A percentile compares a stretch with the other conserved stretches of the same genome.
Evolutionary conservation across 2,797 vertebrate genomes (phyloP).

Genomic region (Neoniphon sammara): DNA sequence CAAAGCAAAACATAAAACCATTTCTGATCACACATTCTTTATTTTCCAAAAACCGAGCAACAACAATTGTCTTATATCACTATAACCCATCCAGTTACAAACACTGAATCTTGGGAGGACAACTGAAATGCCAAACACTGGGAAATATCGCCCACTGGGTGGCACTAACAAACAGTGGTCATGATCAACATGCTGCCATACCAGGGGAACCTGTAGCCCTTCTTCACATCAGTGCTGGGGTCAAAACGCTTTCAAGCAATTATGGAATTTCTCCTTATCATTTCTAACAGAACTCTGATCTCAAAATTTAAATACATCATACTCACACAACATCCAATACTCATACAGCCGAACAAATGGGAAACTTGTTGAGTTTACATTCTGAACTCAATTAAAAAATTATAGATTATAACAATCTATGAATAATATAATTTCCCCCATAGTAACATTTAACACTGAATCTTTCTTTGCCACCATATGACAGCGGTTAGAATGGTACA

Average conservation of each 20-base stretch:
- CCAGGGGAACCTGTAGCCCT: not conserved
- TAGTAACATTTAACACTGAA: not conserved
- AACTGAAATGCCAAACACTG: not conserved
- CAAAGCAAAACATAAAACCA: not conserved
- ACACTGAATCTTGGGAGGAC: constrained; percentile 15
- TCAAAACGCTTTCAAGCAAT: too few relatives aligned
- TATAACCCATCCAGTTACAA: constrained; percentile 11
- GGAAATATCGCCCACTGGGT: not conserved
- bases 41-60: constrained; percentile 13
- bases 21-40: constrained; percentile 19
- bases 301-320: constrained; percentile 39
- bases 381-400: not conserved
- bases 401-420: not conserved
- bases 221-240: not conserved
- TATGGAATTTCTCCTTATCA: constrained; percentile 3
- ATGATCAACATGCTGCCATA: not conserved
- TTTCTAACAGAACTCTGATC: constrained; percentile 19
- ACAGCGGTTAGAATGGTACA: not conserved
- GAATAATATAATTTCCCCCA: not conserved
- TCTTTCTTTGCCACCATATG: too few relatives aligned
- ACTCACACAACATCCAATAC: constrained; percentile 14
- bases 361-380: constrained; percentile 19
- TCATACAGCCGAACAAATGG: constrained; percentile 43
- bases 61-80: not conserved
- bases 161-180: not conserved